Evolutionary conservation across 1,140 invertebrate species (phyloP).

Genomic region (Metaphire vulgaris): DNA sequence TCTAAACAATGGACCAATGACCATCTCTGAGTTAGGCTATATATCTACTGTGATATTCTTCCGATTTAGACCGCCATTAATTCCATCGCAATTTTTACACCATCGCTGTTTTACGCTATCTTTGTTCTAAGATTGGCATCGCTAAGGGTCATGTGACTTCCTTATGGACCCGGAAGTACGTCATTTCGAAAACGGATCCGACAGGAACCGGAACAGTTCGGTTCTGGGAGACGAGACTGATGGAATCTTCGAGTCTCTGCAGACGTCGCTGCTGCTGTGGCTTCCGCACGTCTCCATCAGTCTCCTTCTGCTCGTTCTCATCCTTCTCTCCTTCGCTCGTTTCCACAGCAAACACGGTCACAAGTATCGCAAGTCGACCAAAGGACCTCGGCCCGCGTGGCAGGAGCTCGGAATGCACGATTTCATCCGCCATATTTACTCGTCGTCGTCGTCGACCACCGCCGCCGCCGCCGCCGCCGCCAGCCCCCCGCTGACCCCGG

Average conservation of each 20-base stretch:
- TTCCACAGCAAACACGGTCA: slow-evolving; percentile 26
- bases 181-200: background rate
- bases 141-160: no score
- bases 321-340: slow-evolving; percentile 19
- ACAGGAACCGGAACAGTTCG: background rate
- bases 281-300: slow-evolving; percentile 21
- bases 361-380: slow-evolving; percentile 19
- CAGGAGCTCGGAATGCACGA: background rate
- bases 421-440: background rate
- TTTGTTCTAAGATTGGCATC: no score
- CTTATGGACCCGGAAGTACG: background rate
- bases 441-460: no score
- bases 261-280: slow-evolving; percentile 17
- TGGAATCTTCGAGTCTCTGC: background rate
- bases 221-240: background rate
- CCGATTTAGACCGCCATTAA: no score
- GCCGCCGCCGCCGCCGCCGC: no score
- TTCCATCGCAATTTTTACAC: no score
- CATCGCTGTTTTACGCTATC: no score
- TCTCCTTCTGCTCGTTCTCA: slow-evolving; percentile 9
- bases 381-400: background rate
- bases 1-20: no score
- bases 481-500: no score
- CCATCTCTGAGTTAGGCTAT: no score
- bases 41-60: no score